Conservation (phyloP, 2,797 vertebrate species). For the Tiaroga cobitis region DNA sequence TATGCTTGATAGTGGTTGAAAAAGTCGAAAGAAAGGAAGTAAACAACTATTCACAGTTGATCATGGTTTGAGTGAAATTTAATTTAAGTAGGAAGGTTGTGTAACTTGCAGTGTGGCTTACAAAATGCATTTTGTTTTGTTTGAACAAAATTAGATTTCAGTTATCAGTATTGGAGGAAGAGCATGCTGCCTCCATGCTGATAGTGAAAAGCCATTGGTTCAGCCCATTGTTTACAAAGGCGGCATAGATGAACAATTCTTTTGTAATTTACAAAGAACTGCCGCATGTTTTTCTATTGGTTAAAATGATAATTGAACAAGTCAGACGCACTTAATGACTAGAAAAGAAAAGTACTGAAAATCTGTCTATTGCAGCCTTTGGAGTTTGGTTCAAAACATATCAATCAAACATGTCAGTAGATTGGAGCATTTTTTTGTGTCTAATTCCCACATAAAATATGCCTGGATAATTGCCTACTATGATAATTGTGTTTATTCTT, state of each 20-base stretch:
- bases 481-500: constrained; percentile 45
- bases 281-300: background rate
- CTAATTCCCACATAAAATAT: constrained; percentile 39
- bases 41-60: constrained; percentile 16
- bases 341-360: constrained; percentile 11
- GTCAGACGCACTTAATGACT: constrained; percentile 1
- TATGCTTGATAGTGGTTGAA: constrained; percentile 21
- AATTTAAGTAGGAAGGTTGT: background rate
- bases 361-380: constrained; percentile 7
- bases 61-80: background rate
- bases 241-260: constrained; percentile 4
- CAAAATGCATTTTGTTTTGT: constrained; percentile 22
- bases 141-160: constrained; percentile 35
- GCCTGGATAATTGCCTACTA: constrained; percentile 35
- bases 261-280: constrained; percentile 28
- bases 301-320: constrained; percentile 26
- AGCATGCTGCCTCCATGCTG: constrained; percentile 21
- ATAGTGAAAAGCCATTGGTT: constrained; percentile 18
- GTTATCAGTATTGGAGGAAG: constrained; percentile 22
- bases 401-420: constrained; percentile 17
- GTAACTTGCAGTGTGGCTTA: background rate
- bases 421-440: constrained; percentile 8
- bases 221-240: constrained; percentile 24
- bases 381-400: constrained; percentile 13
- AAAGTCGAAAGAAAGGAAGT: constrained; percentile 1